Percentiles rank a stretch among this genome's conserved stretches.
phyloP scores from a whole-genome alignment of 1,140 invertebrate species.

The Drosophila guanche region DNA sequence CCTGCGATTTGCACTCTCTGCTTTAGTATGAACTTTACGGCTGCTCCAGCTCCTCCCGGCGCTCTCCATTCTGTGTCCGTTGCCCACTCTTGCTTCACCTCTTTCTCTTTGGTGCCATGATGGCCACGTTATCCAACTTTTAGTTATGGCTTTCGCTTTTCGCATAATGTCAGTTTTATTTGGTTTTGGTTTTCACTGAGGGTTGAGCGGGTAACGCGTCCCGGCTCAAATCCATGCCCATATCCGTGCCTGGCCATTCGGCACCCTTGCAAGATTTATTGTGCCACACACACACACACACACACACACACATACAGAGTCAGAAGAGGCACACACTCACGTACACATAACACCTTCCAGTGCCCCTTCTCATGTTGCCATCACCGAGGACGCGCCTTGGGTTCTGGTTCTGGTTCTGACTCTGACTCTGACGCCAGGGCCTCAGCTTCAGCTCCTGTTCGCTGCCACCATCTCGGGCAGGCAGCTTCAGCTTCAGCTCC shows the following conservation, averaged over 20 bases:
- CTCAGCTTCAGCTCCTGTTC: slow-evolving; percentile 18
- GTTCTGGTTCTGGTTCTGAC: slow-evolving; percentile 1
- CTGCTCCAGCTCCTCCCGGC: slow-evolving; percentile 21
- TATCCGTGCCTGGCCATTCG: slow-evolving; percentile 51
- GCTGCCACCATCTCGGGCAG: not conserved
- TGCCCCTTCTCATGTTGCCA: not conserved
- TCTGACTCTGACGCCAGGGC: too few relatives aligned
- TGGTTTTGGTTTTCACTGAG: slow-evolving; percentile 78
- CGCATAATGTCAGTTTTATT: slow-evolving; percentile 82
- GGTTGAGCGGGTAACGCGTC: slow-evolving; percentile 15
- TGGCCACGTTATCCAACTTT: slow-evolving; percentile 77
- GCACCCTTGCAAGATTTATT: slow-evolving; percentile 79
- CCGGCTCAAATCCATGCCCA: slow-evolving; percentile 34
- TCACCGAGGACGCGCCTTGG: slow-evolving; percentile 21
- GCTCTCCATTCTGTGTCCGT: not conserved
- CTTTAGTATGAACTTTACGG: slow-evolving; percentile 68
- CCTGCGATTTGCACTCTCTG: slow-evolving; percentile 29
- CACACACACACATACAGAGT: slow-evolving; percentile 27
- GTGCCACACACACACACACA: slow-evolving; percentile 55
- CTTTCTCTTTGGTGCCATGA: slow-evolving; percentile 51
- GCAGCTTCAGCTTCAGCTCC: slow-evolving; percentile 35
- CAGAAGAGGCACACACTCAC: slow-evolving; percentile 21
- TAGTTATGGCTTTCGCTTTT: slow-evolving; percentile 82
- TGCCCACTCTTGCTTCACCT: not conserved
- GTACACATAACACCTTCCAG: slow-evolving; percentile 57